Evolutionary conservation across 2,113 vertebrate genomes (phyloP).

Genomic region (Esox niger): DNA sequence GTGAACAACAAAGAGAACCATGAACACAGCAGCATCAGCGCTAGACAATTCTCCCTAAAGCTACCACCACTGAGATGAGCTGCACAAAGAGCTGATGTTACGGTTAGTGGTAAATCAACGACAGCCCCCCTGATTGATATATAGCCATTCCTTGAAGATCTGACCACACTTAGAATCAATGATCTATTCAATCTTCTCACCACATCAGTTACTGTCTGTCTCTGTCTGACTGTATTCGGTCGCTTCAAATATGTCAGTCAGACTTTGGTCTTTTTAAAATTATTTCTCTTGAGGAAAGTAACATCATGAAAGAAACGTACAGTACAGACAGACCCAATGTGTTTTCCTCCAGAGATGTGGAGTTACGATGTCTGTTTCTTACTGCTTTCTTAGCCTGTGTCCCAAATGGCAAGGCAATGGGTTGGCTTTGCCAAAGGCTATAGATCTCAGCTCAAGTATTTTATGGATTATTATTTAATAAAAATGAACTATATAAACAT

Average conservation of each 20-base stretch:
- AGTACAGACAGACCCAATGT: background rate
- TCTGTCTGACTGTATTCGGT: constrained; percentile 24
- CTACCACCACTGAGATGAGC: constrained; percentile 22
- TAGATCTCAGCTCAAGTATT: too few species aligned
- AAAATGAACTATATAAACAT: too few species aligned
- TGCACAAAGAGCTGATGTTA: constrained; percentile 3
- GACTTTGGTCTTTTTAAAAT: constrained; percentile 24
- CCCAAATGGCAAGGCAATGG: too few species aligned
- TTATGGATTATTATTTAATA: too few species aligned
- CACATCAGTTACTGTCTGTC: too few species aligned
- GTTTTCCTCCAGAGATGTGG: too few species aligned
- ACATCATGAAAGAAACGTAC: constrained; percentile 2
- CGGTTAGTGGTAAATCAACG: constrained; percentile 16
- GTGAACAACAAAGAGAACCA: constrained; percentile 41
- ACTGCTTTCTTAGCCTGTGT: too few species aligned
- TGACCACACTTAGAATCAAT: background rate
- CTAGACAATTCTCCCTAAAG: constrained; percentile 25
- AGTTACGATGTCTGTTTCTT: too few species aligned
- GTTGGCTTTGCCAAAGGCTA: too few species aligned
- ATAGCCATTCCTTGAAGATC: background rate
- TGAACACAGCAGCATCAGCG: background rate
- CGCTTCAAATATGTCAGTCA: constrained; percentile 26
- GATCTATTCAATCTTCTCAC: constrained; percentile 1
- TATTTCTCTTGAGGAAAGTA: constrained; percentile 1
- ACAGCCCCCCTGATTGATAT: constrained; percentile 25